These are phyloP conservation scores for Chymomyza fuscimana DNA, from an alignment of 2,888 invertebrate species.

Conservation along the genomic window DNA sequence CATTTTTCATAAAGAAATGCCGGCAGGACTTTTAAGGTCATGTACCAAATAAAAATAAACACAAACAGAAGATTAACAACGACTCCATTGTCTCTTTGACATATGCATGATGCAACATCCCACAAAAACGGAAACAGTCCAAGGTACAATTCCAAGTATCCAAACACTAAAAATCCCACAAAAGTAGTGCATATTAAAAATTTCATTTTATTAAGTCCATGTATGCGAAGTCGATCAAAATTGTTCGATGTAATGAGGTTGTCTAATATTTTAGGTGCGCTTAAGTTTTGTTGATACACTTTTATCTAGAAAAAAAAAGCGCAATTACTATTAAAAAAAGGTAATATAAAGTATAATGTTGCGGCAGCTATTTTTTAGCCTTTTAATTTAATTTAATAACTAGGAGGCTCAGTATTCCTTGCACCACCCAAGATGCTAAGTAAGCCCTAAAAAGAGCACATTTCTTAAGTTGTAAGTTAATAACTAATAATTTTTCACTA, in stretches of 20 bases:
- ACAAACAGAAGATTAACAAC: slow-evolving; percentile 8
- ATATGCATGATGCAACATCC: slow-evolving; percentile 13
- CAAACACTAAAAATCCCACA: background rate
- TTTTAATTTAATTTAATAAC: too few relatives aligned
- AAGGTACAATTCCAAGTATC: slow-evolving; percentile 14
- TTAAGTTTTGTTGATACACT: background rate
- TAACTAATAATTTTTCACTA: too few relatives aligned
- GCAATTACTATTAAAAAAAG: background rate
- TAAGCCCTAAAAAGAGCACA: too few relatives aligned
- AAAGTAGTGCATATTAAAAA: slow-evolving; percentile 6
- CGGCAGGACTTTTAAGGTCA: slow-evolving; percentile 7
- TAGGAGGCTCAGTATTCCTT: too few relatives aligned
- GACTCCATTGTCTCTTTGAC: slow-evolving; percentile 1
- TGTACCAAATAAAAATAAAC: slow-evolving; percentile 5
- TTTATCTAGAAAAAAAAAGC: background rate
- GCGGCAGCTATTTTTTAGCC: too few relatives aligned
- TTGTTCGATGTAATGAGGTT: background rate
- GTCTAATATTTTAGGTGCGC: background rate
- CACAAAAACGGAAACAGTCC: slow-evolving; percentile 13
- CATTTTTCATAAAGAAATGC: slow-evolving; percentile 16
- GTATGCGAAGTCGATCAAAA: background rate
- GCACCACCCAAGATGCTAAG: too few relatives aligned
- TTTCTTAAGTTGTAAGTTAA: too few relatives aligned
- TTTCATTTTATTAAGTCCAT: slow-evolving; percentile 1
- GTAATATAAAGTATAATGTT: background rate